Conservation (phyloP, 2,797 vertebrate genomes). For the Lithobates pipiens region DNA sequence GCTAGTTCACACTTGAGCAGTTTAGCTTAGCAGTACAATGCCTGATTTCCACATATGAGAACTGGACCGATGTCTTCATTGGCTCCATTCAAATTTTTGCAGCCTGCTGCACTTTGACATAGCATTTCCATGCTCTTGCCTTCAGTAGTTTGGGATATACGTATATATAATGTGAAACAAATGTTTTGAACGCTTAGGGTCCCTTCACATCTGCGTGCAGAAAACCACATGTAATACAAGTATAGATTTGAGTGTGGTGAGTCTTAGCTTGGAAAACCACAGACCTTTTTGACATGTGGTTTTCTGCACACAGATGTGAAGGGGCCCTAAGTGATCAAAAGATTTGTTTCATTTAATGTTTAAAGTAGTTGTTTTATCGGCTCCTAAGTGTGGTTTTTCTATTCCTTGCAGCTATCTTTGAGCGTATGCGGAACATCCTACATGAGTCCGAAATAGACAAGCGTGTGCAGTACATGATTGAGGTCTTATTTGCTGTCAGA, state of each 20-base stretch:
- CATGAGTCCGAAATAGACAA: conserved; percentile 97
- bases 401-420: conserved; percentile 88
- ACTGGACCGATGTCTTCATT: neutral
- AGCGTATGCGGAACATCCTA: conserved; percentile 94
- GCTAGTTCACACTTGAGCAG: no score
- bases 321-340: neutral
- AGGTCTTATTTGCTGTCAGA: conserved; percentile 97
- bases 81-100: no score
- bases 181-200: no score
- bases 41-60: no score
- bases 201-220: no score
- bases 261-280: neutral
- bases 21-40: no score
- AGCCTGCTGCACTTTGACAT: neutral
- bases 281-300: neutral
- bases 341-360: neutral
- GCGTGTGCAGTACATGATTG: conserved; percentile 98
- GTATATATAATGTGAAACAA: no score
- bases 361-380: neutral
- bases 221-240: no score
- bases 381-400: conserved; percentile 9
- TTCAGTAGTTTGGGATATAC: no score
- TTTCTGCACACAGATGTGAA: no score
- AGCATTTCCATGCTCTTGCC: no score
- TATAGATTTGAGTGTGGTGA: no score